These are phyloP conservation scores for Nephrotoma appendiculata DNA, from an alignment of 2,888 invertebrate species.

Conservation along the genomic window DNA sequence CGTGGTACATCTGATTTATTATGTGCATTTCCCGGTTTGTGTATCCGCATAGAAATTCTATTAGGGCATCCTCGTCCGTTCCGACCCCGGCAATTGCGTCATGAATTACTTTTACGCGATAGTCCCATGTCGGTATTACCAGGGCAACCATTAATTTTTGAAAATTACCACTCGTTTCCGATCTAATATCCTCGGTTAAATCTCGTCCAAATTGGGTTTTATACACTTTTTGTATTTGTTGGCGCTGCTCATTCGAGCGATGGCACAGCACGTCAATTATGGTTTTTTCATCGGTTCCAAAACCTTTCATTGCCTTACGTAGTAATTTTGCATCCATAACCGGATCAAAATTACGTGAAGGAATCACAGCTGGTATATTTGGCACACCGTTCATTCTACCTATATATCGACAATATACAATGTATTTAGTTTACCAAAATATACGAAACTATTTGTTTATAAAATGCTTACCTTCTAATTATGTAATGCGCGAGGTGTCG, in stretches of 20 bases:
- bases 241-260: conserved; percentile 72
- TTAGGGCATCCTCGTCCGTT: conserved; percentile 74
- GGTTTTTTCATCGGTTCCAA: conserved; percentile 78
- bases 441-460: not conserved
- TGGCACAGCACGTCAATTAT: conserved; percentile 72
- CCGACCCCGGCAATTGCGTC: conserved; percentile 74
- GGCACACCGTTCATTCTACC: not conserved
- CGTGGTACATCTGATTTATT: conserved; percentile 61
- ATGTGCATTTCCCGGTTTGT: conserved; percentile 71
- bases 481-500: not conserved
- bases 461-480: not conserved
- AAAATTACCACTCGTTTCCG: conserved; percentile 80
- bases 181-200: conserved; percentile 67
- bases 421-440: not conserved
- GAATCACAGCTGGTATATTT: conserved; percentile 49
- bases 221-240: conserved; percentile 22
- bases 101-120: conserved; percentile 68
- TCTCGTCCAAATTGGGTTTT: conserved; percentile 40
- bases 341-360: conserved; percentile 61
- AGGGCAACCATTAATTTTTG: conserved; percentile 69
- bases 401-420: not conserved
- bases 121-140: conserved; percentile 72
- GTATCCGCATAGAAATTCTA: conserved; percentile 79
- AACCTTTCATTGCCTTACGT: conserved; percentile 83
- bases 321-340: conserved; percentile 65